Evolutionary conservation across 2,888 invertebrate genomes (phyloP), one percentile per base, ranked within the genome.

Genomic region (Pyrgus malvae): DNA sequence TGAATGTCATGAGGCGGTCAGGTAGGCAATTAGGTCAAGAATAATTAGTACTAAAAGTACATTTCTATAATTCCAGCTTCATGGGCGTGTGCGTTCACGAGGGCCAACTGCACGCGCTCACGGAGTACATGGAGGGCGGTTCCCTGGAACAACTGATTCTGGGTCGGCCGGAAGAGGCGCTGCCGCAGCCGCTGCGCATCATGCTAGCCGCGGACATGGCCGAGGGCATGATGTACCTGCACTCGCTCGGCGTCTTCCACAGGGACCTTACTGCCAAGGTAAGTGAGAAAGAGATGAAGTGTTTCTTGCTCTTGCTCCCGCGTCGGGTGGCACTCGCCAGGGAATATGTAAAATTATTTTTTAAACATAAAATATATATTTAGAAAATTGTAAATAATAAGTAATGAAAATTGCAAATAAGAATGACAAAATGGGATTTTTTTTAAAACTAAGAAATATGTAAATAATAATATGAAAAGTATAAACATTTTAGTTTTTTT

Each of bases 1-100:
- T n/a, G n/a, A n/a, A n/a, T n/a, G n/a, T n/a, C n/a, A n/a, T n/a
- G n/a, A n/a, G n/a, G n/a, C n/a, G n/a, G n/a, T n/a, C n/a, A n/a
- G n/a, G n/a, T n/a, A n/a, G n/a, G n/a, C n/a, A n/a, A n/a, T n/a
- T n/a, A n/a, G n/a, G n/a, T n/a, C n/a, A n/a, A n/a, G n/a, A n/a
- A n/a, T n/a, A n/a, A n/a, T n/a, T n/a, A n/a, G n/a, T n/a, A n/a
- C n/a, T n/a, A n/a, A n/a, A n/a, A n/a, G n/a, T n/a, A n/a, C n/a
- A 5, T 14, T 1, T 9, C 8, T 14, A 12, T 35, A 5, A 14
- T 86, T 90, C 1, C 91, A 97, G 97, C 80, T 97, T 98, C 90
- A 95, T 96, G 95, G 98, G 98, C 63, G 98, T 97, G 41, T 98
- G 98, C 88, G 98, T 98, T 57, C 97, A 98, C 83, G 97, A 98